Evolutionary conservation across 2,113 vertebrate genomes (phyloP).

Genomic region (Thamnaconus septentrionalis): DNA sequence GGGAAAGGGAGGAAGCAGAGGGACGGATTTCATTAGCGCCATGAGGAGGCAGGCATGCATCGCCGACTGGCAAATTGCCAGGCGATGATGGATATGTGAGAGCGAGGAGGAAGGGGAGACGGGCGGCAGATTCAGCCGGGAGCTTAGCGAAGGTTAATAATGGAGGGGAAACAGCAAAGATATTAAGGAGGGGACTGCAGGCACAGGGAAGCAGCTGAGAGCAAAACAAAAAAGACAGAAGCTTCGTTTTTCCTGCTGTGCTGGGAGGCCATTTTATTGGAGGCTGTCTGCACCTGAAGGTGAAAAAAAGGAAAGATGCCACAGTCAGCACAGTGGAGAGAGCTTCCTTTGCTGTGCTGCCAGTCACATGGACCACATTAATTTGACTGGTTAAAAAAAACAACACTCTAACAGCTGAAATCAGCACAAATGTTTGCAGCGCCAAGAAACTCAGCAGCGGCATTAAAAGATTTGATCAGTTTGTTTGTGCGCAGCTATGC

Average conservation of each 20-base stretch:
- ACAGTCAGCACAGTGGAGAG: neutral
- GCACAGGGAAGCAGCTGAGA: constrained; percentile 10
- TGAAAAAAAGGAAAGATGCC: constrained; percentile 4
- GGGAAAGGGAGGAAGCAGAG: constrained; percentile 10
- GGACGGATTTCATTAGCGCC: constrained; percentile 22
- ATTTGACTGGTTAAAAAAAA: neutral
- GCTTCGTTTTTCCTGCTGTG: constrained; percentile 11
- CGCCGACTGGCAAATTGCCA: constrained; percentile 43
- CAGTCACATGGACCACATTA: neutral
- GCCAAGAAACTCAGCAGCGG: too few species aligned
- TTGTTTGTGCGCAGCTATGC: too few species aligned
- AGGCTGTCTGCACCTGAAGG: constrained; percentile 3
- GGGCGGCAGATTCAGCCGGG: constrained; percentile 1
- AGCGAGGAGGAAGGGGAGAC: constrained; percentile 5
- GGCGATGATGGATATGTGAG: constrained; percentile 32
- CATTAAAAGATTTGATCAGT: too few species aligned
- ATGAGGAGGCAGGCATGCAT: constrained; percentile 34
- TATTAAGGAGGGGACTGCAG: constrained; percentile 35
- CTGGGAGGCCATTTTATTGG: constrained; percentile 42
- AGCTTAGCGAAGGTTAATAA: constrained; percentile 10
- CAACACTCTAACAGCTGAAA: constrained; percentile 4
- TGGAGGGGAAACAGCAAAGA: constrained; percentile 31
- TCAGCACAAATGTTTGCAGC: constrained; percentile 10
- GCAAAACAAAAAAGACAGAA: constrained; percentile 20
- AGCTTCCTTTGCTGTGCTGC: neutral